phyloP scores from a whole-genome alignment of 2,888 invertebrate genomes.

The Nephrocerus scutellatus region DNA sequence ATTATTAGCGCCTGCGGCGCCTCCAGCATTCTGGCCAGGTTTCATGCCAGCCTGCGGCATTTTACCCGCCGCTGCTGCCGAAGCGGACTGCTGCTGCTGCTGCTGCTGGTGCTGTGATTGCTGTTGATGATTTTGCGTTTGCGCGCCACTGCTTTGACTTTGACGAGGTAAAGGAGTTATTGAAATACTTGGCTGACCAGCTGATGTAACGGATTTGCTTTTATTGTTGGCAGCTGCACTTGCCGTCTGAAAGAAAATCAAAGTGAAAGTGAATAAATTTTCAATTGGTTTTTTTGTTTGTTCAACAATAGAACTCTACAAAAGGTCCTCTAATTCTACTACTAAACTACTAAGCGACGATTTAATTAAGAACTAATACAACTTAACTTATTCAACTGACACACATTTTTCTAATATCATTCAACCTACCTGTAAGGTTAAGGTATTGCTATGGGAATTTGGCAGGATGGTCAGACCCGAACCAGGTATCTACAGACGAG shows the following conservation, averaged over 20 bases:
- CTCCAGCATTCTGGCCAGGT: conserved; percentile 45
- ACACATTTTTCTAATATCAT: too few relatives aligned
- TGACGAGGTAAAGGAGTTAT: conserved; percentile 80
- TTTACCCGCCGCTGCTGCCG: conserved; percentile 36
- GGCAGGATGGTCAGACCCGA: conserved; percentile 30
- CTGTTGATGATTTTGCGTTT: conserved; percentile 68
- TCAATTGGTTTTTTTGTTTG: too few relatives aligned
- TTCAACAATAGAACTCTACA: too few relatives aligned
- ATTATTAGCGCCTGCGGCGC: conserved; percentile 47
- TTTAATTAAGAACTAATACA: too few relatives aligned
- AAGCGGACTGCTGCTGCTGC: conserved; percentile 46
- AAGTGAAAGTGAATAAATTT: too few relatives aligned
- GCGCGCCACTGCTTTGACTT: conserved; percentile 37
- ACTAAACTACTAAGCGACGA: neutral
- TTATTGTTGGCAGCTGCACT: conserved; percentile 33
- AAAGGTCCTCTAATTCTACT: neutral
- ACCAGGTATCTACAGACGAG: conserved; percentile 30
- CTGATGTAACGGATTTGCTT: conserved; percentile 27
- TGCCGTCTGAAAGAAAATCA: conserved; percentile 18
- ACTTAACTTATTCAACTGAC: too few relatives aligned
- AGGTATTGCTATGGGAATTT: conserved; percentile 28
- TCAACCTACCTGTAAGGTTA: conserved; percentile 28
- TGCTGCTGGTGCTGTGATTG: conserved; percentile 57
- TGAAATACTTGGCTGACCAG: conserved; percentile 75
- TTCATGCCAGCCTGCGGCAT: conserved; percentile 48